Percentiles rank a stretch among this genome's conserved stretches.
Evolutionary conservation across 1,140 invertebrate species (phyloP).

Genomic region (Philotrypesis tridentata): DNA sequence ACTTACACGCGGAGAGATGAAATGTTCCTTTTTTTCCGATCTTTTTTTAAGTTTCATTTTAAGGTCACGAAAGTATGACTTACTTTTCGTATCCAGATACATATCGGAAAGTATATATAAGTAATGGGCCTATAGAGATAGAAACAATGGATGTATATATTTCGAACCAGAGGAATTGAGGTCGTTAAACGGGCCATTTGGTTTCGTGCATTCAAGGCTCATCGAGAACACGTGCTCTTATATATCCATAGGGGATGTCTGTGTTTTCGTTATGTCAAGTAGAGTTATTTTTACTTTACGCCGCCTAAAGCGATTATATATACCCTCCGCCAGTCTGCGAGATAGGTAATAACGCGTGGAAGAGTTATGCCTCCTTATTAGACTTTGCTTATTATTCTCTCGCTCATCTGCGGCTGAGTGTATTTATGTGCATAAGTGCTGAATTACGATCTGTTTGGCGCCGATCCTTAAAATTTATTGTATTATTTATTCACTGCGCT

Average conservation of each 20-base stretch:
- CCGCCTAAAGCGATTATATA: not conserved
- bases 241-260: not conserved
- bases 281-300: conserved; percentile 19
- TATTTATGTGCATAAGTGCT: too few species aligned
- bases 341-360: conserved; percentile 11
- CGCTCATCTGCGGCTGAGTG: not conserved
- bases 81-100: too few species aligned
- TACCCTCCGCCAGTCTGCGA: not conserved
- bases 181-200: not conserved
- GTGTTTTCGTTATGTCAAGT: conserved; percentile 31
- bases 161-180: conserved; percentile 13
- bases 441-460: too few species aligned
- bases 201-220: not conserved
- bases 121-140: not conserved
- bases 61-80: too few species aligned
- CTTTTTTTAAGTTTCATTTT: too few species aligned
- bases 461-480: too few species aligned
- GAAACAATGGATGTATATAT: not conserved
- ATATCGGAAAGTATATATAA: too few species aligned
- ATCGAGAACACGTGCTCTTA: conserved; percentile 16
- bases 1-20: too few species aligned
- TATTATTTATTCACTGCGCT: too few species aligned
- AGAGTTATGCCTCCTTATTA: conserved; percentile 22
- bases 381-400: conserved; percentile 6
- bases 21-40: too few species aligned